Evolutionary conservation across 2,797 vertebrate genomes (phyloP), one percentile per base, ranked within the genome.

Genomic region (Acipenser oxyrinchus): DNA sequence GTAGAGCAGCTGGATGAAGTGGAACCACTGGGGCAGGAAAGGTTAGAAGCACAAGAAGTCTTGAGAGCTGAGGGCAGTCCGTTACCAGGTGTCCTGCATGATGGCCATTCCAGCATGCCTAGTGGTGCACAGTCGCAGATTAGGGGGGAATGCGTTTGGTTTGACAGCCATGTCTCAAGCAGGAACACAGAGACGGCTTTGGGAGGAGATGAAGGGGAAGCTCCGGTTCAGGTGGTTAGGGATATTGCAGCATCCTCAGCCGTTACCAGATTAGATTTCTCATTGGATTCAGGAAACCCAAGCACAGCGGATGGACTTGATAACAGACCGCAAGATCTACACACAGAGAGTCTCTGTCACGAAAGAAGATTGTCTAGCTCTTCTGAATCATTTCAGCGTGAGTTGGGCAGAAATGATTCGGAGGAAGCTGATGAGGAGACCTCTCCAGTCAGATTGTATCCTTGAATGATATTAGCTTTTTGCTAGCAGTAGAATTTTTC

Each of bases 381-480:
- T 6, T 10, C 68, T 50, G 68, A 69, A 66, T 64, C 59, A 63
- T 53, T 51, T 8, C 12, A n/a, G 61, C 51, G 69, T 53, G 6
- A 6, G 69, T 66, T 23, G 7, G n/a, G 67, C 1, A 1, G 11
- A 11, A 6, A 51, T 12, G 18, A 64, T 51, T 64, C 68, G 13
- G 66, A 68, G 37, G 69, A 69, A 15, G 49, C 23, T 37, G 71
- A 72, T 11, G n/a, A 72, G 49, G 65, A 65, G 1, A 6, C 9
- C 11, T 1, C 11, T 6, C 55, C 1, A 13, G 68, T 51, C 10
- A 75, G 81, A 66, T 53, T 10, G 88, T 91, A 91, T 90, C 87
- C 86, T 90, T 88, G 63, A 9, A 9, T 51, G 49, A 8, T 66
- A 53, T 15, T 52, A 49, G 5, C 51, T 18, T 59, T 64, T 37